phyloP scores from a whole-genome alignment of 2,113 vertebrate genomes.

The Eretmochelys imbricata region DNA sequence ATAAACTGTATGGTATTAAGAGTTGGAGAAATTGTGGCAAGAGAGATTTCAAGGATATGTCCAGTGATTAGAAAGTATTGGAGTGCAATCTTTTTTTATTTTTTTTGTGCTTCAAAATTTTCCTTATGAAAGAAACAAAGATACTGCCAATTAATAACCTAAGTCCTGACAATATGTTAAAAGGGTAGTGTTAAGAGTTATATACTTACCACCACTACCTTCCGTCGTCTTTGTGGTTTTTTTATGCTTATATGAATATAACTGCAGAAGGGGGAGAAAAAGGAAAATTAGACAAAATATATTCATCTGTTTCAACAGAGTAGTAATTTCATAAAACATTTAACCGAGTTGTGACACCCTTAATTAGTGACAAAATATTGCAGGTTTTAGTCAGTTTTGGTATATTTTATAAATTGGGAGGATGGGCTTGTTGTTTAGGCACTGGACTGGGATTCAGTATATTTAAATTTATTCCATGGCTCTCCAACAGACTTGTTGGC shows the following conservation, averaged over 20 bases:
- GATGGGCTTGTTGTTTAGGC: not conserved
- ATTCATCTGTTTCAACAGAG: not conserved
- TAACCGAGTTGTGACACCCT: not conserved
- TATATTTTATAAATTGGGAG: not conserved
- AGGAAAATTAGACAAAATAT: conserved; percentile 6
- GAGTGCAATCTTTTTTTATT: not conserved
- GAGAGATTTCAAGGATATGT: not conserved
- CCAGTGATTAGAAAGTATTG: not conserved
- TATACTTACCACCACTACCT: conserved; percentile 73
- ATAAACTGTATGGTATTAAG: not conserved
- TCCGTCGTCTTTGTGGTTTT: conserved; percentile 79
- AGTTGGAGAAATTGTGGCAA: not conserved
- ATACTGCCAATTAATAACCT: conserved; percentile 5
- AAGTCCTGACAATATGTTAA: not conserved
- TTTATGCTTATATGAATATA: conserved; percentile 78
- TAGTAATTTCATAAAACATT: conserved; percentile 20
- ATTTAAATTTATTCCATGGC: not conserved
- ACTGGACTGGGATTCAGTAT: not conserved
- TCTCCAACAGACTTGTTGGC: not conserved
- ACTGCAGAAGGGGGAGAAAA: conserved; percentile 60
- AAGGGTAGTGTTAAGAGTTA: not conserved
- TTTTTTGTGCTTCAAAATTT: conserved; percentile 10
- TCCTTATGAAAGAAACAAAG: conserved; percentile 31
- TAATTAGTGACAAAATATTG: not conserved
- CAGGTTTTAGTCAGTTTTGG: not conserved